Percentiles rank a stretch among this genome's conserved stretches.
Evolutionary conservation across 2,113 vertebrate genomes (phyloP).

Genomic region (Ariopsis seemanni): DNA sequence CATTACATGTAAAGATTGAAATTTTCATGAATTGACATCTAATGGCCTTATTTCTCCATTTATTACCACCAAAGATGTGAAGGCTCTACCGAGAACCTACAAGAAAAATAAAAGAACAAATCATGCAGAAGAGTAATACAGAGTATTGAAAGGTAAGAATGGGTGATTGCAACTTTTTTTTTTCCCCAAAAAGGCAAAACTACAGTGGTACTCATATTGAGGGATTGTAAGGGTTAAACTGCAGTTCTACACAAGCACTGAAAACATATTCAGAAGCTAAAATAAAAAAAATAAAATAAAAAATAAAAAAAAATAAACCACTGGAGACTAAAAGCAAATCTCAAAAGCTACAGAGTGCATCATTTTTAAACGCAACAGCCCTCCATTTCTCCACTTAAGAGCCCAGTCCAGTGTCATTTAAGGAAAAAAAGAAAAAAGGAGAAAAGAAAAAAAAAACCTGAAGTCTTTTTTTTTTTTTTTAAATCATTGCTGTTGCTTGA

Average conservation of each 20-base stretch:
- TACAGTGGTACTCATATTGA: conserved; percentile 68
- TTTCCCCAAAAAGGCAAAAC: conserved; percentile 57
- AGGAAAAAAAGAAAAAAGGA: conserved; percentile 56
- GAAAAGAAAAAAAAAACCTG: conserved; percentile 59
- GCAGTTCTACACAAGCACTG: conserved; percentile 89
- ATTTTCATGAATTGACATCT: conserved; percentile 68
- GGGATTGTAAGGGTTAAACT: conserved; percentile 75
- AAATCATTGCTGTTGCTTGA: conserved; percentile 67
- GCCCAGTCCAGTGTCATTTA: conserved; percentile 91
- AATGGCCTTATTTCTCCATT: conserved; percentile 77
- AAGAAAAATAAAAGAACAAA: conserved; percentile 59
- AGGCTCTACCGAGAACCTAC: conserved; percentile 77
- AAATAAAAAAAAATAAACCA: conserved; percentile 63
- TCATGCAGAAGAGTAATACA: conserved; percentile 79
- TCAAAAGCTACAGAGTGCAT: conserved; percentile 78
- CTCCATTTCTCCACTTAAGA: conserved; percentile 77
- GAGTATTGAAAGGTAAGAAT: conserved; percentile 33
- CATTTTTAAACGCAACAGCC: conserved; percentile 65
- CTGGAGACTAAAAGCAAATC: conserved; percentile 86
- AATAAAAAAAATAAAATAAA: not conserved
- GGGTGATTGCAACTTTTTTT: not conserved
- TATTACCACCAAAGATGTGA: conserved; percentile 67
- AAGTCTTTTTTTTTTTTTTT: conserved; percentile 54
- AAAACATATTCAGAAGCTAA: conserved; percentile 78
- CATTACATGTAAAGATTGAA: conserved; percentile 92